Percentiles rank a stretch among this genome's conserved stretches.
These are phyloP conservation scores for Trilocha varians DNA, from an alignment of 2,888 invertebrate genomes.

Conservation along the genomic window DNA sequence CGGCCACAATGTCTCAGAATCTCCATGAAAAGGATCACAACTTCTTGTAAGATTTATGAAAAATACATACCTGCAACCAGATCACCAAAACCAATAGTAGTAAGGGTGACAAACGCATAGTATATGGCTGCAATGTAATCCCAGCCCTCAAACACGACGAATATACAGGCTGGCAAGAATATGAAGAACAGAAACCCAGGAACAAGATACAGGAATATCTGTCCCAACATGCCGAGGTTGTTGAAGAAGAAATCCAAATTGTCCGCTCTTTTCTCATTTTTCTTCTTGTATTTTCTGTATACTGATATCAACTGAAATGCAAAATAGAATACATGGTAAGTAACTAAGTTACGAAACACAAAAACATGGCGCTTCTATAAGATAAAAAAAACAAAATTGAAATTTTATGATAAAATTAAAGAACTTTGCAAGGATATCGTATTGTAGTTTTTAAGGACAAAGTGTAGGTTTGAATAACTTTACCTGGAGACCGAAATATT, in stretches of 20 bases:
- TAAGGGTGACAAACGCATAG: conserved; percentile 89
- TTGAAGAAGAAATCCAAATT: conserved; percentile 77
- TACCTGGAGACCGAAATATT: conserved; percentile 87
- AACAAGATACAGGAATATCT: conserved; percentile 87
- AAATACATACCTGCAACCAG: conserved; percentile 84
- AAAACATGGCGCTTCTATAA: no score
- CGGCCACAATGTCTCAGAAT: no score
- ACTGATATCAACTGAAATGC: conserved; percentile 80
- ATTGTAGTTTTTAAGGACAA: no score
- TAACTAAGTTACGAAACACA: no score
- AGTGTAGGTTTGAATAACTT: no score
- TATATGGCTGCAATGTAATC: conserved; percentile 87
- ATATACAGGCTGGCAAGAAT: conserved; percentile 87
- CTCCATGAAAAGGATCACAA: no score
- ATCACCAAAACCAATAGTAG: conserved; percentile 95
- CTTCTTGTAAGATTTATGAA: no score
- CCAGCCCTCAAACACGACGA: conserved; percentile 90
- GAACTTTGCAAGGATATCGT: no score
- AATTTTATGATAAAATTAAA: no score
- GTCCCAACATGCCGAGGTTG: conserved; percentile 82
- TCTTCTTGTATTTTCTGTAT: conserved; percentile 85
- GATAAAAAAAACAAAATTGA: no score
- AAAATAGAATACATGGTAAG: conserved; percentile 3
- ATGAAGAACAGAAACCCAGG: conserved; percentile 92
- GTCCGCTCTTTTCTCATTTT: conserved; percentile 73